Evolutionary conservation across 23 tunicate species (phyloP).

Genomic region (Ciona savignyi): DNA sequence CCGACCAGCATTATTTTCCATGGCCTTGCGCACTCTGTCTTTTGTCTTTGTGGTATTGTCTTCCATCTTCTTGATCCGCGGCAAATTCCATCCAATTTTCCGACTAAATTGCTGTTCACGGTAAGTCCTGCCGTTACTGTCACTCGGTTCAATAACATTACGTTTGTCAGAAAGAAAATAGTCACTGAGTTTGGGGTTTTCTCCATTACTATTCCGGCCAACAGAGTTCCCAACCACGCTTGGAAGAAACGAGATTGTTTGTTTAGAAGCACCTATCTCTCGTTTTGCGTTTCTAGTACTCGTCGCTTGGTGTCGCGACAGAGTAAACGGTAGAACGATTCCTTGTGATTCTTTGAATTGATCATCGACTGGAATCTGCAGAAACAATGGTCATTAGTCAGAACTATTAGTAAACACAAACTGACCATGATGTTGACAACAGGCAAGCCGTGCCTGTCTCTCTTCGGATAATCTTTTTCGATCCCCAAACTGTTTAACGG

Average conservation of each 20-base stretch:
- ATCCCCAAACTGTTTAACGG: constrained; percentile 42
- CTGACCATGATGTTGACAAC: constrained; percentile 59
- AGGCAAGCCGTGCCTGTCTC: constrained; percentile 8
- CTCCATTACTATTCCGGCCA: not conserved
- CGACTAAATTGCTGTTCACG: not conserved
- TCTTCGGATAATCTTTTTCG: constrained; percentile 14
- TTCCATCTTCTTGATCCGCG: not conserved
- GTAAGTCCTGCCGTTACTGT: not conserved
- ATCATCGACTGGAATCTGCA: not conserved
- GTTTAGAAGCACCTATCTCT: constrained; percentile 3
- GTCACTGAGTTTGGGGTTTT: not conserved
- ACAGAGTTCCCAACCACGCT: constrained; percentile 42
- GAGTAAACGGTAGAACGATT: constrained; percentile 29
- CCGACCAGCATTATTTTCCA: not conserved
- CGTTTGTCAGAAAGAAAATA: not conserved
- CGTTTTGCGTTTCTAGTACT: constrained; percentile 28
- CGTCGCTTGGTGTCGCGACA: constrained; percentile 39
- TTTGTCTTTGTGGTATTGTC: not conserved
- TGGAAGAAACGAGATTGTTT: constrained; percentile 19
- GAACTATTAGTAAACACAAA: no score
- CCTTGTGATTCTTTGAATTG: not conserved
- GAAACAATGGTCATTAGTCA: no score
- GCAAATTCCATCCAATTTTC: not conserved
- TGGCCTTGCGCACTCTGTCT: no score
- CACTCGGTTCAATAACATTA: not conserved